Base-by-base conservation (phyloP, 2,113 vertebrate species). In the Clarias macrocephalus region DNA sequence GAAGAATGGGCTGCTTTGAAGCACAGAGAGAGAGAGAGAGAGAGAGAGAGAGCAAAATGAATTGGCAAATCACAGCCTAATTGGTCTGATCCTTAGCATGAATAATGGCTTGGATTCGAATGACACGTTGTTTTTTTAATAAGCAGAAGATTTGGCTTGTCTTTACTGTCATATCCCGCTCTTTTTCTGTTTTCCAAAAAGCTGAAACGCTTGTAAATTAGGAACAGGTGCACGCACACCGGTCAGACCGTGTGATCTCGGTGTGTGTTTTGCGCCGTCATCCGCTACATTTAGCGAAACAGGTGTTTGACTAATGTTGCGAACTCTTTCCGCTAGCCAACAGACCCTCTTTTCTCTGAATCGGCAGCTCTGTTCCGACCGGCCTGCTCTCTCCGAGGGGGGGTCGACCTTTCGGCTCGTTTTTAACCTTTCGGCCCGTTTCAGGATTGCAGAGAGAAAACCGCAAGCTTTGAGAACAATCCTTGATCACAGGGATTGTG, bases 401-500 rank as follows among this genome's bases (percentile, higher is more conserved):
- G 23, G 42, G 82, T 73, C n/a, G 84, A 76, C 75, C 82, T 86
- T 54, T 62, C 52, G 3, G 52, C 76, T 83, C 37, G 25, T 85
- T 63, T 63, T 79, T 86, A 80, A 86, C 81, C 87, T 86, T 81
- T 84, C 86, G 85, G 68, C 52, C 80, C n/a, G 16, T 68, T 83
- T 62, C 73, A 33, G 66, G 65, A 59, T 76, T 75, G 75, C 80
- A 70, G 73, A 70, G 70, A 77, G 63, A 75, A 83, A 86, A 57
- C 68, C 28, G 60, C 62, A 84, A 77, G 48, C 87, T 79, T 82
- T 73, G 68, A 75, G 57, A 57, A 72, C 72, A 62, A 77, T 60
- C 80, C 56, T 84, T 85, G 77, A 82, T 82, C 79, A 79, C 30
- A 25, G 66, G 79, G 37, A 83, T 57, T 62, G 80, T 23, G 57